Percentiles rank a stretch among this genome's conserved stretches.
These are phyloP conservation scores for Tenodera sinensis DNA, from an alignment of 2,888 invertebrate species.

Conservation along the genomic window DNA sequence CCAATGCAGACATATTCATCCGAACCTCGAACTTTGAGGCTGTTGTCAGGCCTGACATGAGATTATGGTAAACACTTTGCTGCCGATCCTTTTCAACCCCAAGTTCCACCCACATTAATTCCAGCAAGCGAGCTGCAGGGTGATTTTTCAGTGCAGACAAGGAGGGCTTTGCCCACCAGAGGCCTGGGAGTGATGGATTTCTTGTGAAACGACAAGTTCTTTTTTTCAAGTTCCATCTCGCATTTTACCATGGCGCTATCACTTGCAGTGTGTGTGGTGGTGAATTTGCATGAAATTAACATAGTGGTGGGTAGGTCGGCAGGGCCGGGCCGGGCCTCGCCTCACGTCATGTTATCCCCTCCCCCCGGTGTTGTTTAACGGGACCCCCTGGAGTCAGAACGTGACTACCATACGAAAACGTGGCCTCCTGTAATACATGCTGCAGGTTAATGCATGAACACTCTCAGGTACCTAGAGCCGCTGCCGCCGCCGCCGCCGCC, in stretches of 20 bases:
- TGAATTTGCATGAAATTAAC: not conserved
- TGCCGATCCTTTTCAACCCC: not conserved
- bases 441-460: not conserved
- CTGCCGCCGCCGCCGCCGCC: no score
- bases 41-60: not conserved
- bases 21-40: not conserved
- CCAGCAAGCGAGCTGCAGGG: not conserved
- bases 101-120: not conserved
- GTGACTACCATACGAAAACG: not conserved
- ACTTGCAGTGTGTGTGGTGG: not conserved
- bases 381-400: not conserved
- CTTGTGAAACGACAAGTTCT: not conserved
- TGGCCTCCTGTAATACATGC: not conserved
- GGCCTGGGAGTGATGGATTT: not conserved
- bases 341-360: not conserved
- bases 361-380: not conserved
- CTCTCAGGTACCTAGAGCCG: not conserved
- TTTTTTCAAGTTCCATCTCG: not conserved
- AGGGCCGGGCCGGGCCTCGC: no score
- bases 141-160: not conserved
- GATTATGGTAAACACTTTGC: not conserved
- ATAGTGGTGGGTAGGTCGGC: not conserved
- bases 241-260: not conserved
- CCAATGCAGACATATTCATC: not conserved
- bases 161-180: not conserved